Percentiles rank a stretch among this genome's conserved stretches.
phyloP scores from a whole-genome alignment of 2,888 invertebrate genomes.

The Pterobdella sp. region DNA sequence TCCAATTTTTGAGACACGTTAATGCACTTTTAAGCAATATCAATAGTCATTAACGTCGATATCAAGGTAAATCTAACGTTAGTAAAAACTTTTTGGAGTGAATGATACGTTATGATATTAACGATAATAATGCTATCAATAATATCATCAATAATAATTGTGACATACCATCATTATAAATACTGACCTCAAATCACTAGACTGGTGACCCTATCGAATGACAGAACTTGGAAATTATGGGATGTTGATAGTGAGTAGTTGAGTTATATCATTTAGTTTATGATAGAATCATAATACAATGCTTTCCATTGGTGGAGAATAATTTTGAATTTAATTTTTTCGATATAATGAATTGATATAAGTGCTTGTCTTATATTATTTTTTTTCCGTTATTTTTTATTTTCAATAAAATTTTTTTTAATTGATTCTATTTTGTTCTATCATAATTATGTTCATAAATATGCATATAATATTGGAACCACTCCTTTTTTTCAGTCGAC shows the following conservation, averaged over 20 bases:
- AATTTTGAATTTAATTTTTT: not conserved
- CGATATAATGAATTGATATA: not conserved
- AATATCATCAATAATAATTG: not conserved
- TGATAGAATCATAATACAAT: not conserved
- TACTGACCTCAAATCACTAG: constrained; percentile 44
- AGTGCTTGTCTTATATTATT: not conserved
- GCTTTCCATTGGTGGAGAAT: no score
- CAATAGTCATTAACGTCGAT: not conserved
- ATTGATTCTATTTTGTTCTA: constrained; percentile 5
- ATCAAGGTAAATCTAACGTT: not conserved
- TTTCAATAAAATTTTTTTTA: not conserved
- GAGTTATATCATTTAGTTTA: not conserved
- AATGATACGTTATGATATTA: no score
- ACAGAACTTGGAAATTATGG: constrained; percentile 77
- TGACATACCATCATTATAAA: not conserved
- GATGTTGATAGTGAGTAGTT: constrained; percentile 62
- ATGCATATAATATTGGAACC: constrained; percentile 8
- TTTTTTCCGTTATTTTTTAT: constrained; percentile 12
- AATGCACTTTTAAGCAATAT: no score
- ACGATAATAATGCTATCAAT: no score
- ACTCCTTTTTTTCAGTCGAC: constrained; percentile 58
- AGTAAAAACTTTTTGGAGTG: no score
- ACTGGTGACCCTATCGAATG: constrained; percentile 76
- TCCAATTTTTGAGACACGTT: no score
- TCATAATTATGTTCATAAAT: constrained; percentile 3